These are phyloP conservation scores for Gortyna flavago DNA, from an alignment of 2,888 invertebrate genomes.

Conservation along the genomic window DNA sequence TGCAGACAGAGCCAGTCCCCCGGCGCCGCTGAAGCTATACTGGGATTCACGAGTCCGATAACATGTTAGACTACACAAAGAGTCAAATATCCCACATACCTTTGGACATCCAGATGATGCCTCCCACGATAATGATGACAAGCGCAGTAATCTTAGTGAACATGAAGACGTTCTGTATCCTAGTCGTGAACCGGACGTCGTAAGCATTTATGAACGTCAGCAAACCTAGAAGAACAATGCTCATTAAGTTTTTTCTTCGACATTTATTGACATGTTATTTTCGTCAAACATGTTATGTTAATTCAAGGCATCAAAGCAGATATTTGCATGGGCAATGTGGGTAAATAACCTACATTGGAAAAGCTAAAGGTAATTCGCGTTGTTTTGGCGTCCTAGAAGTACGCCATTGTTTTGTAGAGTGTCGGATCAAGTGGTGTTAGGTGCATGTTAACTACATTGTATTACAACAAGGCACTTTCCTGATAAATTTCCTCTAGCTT, in stretches of 20 bases:
- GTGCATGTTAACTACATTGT: slow-evolving; percentile 13
- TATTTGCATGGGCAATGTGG: slow-evolving; percentile 15
- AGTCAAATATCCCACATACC: slow-evolving; percentile 83
- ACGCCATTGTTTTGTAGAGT: slow-evolving; percentile 20
- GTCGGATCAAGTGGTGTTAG: neutral
- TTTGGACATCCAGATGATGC: slow-evolving; percentile 93
- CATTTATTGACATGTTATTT: neutral
- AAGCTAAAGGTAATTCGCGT: slow-evolving; percentile 18
- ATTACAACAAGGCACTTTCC: neutral
- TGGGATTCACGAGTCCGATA: neutral
- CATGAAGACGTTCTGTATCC: slow-evolving; percentile 97
- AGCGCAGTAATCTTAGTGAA: slow-evolving; percentile 97
- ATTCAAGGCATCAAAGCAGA: neutral
- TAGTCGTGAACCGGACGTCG: slow-evolving; percentile 96
- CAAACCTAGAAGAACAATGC: slow-evolving; percentile 90
- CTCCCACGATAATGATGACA: slow-evolving; percentile 94
- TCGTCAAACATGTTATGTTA: slow-evolving; percentile 12
- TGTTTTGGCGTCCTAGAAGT: slow-evolving; percentile 20
- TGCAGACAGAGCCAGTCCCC: neutral
- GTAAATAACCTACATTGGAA: neutral
- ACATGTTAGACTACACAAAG: neutral
- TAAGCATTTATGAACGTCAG: slow-evolving; percentile 97
- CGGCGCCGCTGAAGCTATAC: neutral
- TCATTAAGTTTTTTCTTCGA: neutral
- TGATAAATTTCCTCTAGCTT: neutral